These are phyloP conservation scores for Protobothrops flavoviridis DNA, from an alignment of 2,113 vertebrate genomes.

Conservation along the genomic window DNA sequence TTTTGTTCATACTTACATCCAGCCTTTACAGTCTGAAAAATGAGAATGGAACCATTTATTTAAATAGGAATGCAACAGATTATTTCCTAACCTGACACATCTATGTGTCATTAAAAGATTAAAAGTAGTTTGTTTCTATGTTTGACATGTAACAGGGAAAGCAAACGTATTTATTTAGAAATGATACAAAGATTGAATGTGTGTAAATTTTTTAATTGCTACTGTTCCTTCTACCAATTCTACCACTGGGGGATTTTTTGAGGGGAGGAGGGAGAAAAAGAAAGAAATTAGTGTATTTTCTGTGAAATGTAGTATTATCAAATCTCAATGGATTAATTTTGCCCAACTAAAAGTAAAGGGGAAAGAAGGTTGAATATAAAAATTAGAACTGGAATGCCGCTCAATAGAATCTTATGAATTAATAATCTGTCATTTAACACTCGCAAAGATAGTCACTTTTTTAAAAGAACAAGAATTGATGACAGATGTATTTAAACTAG, in stretches of 20 bases:
- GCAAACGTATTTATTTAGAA: conserved; percentile 8
- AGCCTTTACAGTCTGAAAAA: conserved; percentile 74
- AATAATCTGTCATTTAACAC: neutral
- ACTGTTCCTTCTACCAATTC: neutral
- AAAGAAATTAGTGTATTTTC: neutral
- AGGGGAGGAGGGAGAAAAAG: neutral
- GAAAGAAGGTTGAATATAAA: neutral
- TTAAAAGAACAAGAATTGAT: neutral
- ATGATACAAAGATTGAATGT: neutral
- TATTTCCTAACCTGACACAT: neutral
- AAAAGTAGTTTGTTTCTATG: conserved; percentile 20
- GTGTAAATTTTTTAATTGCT: neutral
- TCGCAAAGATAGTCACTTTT: neutral
- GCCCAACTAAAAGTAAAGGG: neutral
- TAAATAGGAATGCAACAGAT: neutral
- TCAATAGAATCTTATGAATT: neutral
- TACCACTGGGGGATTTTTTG: neutral
- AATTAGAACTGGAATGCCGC: neutral
- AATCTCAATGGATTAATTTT: neutral
- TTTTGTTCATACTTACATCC: conserved; percentile 86
- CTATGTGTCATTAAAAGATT: neutral
- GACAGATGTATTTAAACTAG: neutral
- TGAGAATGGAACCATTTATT: neutral
- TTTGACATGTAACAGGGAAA: neutral
- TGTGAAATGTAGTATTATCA: neutral